Base-by-base conservation (phyloP, 2,113 vertebrate genomes). In the Mus pahari region DNA sequence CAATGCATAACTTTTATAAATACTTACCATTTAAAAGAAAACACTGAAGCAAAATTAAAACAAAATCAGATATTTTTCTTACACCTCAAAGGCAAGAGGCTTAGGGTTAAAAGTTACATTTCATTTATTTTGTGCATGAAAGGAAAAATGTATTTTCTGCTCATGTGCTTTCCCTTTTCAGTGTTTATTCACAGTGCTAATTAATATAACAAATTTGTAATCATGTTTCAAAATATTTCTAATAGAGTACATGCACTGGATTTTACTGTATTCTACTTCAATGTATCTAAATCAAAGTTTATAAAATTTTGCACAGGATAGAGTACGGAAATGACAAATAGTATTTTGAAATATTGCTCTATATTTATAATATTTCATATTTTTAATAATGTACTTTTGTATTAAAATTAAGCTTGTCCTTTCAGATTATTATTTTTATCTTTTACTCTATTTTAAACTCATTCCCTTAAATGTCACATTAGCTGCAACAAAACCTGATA, bases 1-100 rank as follows among this genome's bases (percentile, higher is more conserved):
- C 42, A 94, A 92, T 83, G 20, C 68, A 94, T 68, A 84, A 24
- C 71, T 55, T 31, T 28, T 83, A 86, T 7, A 92, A 91, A 31
- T 94, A 86, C 93, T 96, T n/a, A 97, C 94, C n/a, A 28, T 33
- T 84, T 78, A 39, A 91, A 97, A 84, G 39, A 88, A 90, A 96
- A 36, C 68, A 68, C 24, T 73, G 6, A 90, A 79, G 39, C 7
- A 79, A 78, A 70, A 48, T 26, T 60, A 31, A 1, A 90, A 74
- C 50, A 55, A 42, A 1, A 58, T 3, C 50, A 62, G n/a, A 36
- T 36, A 1, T 62, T 0, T 64, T 39, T 90, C 87, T 8, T 78
- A 88, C 66, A 26, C 75, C 55, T 88, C 83, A n/a, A 94, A 36
- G 16, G 0, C 88, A 62, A 22, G 89, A 36, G 48, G 24, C 68